Percentiles rank a stretch among this genome's conserved stretches.
Evolutionary conservation across 2,888 invertebrate genomes (phyloP).

Genomic region (Aromia moschata): DNA sequence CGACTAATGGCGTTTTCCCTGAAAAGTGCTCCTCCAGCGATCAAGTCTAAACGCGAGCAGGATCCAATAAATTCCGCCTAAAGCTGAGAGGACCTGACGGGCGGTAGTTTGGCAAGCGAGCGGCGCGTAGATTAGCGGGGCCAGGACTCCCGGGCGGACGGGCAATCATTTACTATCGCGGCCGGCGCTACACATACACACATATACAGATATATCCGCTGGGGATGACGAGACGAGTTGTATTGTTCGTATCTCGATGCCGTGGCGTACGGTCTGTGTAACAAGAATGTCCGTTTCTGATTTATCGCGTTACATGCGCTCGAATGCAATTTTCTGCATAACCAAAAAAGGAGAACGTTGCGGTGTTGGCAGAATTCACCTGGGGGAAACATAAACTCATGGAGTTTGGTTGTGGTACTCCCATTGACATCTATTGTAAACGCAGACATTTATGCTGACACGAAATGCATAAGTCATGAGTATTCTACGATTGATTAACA

Average conservation of each 20-base stretch:
- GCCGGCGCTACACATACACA: too few relatives aligned
- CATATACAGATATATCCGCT: constrained; percentile 1
- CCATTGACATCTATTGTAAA: too few relatives aligned
- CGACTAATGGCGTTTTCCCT: background rate
- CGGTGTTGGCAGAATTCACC: too few relatives aligned
- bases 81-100: constrained; percentile 3
- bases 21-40: background rate
- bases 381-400: too few relatives aligned
- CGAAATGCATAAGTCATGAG: too few relatives aligned
- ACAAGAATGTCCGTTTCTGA: background rate
- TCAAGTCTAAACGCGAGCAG: background rate
- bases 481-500: too few relatives aligned
- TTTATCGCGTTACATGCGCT: background rate
- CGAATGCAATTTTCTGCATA: background rate
- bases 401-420: too few relatives aligned
- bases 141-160: background rate
- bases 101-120: constrained; percentile 2
- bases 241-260: background rate
- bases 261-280: background rate
- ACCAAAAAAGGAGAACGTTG: too few relatives aligned
- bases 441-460: too few relatives aligned
- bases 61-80: constrained; percentile 1
- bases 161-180: constrained; percentile 5
- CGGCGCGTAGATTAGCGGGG: constrained; percentile 8
- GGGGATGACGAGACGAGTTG: constrained; percentile 1